phyloP scores from a whole-genome alignment of 2,797 vertebrate species.

The Gastrophryne carolinensis region DNA sequence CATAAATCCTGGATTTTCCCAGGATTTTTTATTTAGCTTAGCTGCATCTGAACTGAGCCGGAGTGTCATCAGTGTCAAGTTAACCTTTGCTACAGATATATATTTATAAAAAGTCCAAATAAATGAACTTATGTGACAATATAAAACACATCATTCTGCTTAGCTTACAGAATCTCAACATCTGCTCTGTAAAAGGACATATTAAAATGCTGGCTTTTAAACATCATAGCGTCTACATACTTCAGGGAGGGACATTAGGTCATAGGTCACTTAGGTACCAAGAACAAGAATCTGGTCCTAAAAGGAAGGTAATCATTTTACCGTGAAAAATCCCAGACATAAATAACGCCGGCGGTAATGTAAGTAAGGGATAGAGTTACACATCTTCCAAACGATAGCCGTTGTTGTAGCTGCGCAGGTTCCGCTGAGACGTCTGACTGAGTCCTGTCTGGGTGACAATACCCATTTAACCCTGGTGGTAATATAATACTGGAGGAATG shows the following conservation, averaged over 20 bases:
- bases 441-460: conserved; percentile 19
- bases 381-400: conserved; percentile 21
- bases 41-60: too few species aligned
- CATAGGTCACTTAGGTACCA: conserved; percentile 49
- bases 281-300: conserved; percentile 41
- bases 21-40: too few species aligned
- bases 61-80: too few species aligned
- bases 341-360: conserved; percentile 35
- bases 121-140: neutral
- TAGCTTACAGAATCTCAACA: neutral
- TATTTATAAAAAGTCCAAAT: too few species aligned
- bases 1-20: too few species aligned
- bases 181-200: neutral
- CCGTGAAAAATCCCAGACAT: conserved; percentile 51
- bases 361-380: conserved; percentile 33
- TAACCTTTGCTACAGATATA: too few species aligned
- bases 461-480: conserved; percentile 18
- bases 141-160: neutral
- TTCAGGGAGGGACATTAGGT: conserved; percentile 46
- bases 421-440: neutral
- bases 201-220: conserved; percentile 3
- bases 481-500: conserved; percentile 16
- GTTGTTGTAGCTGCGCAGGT: conserved; percentile 18
- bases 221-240: conserved; percentile 14
- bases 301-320: conserved; percentile 47